Evolutionary conservation across 2,113 vertebrate genomes (phyloP).

Genomic region (Zosterops pallidus): DNA sequence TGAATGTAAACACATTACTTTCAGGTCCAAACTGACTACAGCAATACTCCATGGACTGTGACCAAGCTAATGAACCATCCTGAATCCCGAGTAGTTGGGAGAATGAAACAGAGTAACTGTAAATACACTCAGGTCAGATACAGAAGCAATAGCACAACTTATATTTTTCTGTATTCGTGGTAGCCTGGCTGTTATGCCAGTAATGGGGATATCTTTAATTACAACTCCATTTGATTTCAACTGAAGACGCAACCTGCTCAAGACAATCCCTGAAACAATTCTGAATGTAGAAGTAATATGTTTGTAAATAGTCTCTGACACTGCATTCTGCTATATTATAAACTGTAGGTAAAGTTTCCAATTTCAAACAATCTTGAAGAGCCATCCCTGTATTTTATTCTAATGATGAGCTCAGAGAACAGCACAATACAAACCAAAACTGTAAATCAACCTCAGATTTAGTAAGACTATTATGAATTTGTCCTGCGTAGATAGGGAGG

Average conservation of each 20-base stretch:
- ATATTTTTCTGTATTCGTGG: neutral
- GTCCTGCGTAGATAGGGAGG: neutral
- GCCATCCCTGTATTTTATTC: neutral
- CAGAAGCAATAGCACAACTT: neutral
- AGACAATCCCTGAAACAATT: neutral
- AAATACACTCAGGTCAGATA: neutral
- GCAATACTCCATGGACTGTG: neutral
- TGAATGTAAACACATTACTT: neutral
- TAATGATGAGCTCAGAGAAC: neutral
- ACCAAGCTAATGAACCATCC: neutral
- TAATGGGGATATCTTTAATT: neutral
- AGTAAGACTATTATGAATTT: neutral
- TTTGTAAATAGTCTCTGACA: neutral
- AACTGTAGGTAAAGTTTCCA: neutral
- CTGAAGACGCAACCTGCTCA: neutral
- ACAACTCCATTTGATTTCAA: neutral
- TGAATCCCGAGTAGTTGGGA: neutral
- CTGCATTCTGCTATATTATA: neutral
- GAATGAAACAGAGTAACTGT: neutral
- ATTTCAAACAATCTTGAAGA: neutral
- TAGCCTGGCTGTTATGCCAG: neutral
- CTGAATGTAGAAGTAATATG: neutral
- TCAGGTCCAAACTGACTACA: neutral
- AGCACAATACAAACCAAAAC: neutral
- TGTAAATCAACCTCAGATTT: neutral